Conservation (phyloP, 2,113 vertebrate genomes). For the Ondatra zibethicus region DNA sequence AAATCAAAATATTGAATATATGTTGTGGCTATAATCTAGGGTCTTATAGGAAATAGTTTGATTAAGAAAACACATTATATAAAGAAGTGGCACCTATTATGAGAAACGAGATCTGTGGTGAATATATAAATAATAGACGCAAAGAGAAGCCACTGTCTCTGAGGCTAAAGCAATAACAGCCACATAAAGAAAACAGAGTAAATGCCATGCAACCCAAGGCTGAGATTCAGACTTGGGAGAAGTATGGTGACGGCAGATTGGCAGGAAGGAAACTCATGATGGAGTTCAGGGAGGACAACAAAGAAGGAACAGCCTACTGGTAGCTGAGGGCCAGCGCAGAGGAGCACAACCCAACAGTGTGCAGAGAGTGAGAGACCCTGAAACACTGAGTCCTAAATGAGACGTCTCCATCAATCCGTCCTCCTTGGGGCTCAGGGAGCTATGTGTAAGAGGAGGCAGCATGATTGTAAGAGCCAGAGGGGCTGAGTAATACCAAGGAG, state of each 20-base stretch:
- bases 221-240: background rate
- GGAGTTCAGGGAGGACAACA: background rate
- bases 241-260: background rate
- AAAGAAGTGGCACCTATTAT: background rate
- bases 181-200: background rate
- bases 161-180: too few relatives aligned
- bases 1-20: background rate
- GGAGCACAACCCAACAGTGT: background rate
- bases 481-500: background rate
- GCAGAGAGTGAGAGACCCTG: background rate
- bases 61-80: background rate
- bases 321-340: background rate
- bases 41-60: background rate
- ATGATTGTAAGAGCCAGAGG: background rate
- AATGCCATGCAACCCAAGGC: background rate
- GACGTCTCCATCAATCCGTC: background rate
- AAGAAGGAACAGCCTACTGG: background rate
- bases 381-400: background rate
- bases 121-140: background rate
- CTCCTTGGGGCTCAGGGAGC: background rate
- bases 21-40: background rate
- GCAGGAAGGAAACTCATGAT: background rate
- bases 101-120: background rate
- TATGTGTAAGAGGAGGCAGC: background rate
- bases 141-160: background rate